phyloP scores from a whole-genome alignment of 2,113 vertebrate species.

The Clarias batrachus region DNA sequence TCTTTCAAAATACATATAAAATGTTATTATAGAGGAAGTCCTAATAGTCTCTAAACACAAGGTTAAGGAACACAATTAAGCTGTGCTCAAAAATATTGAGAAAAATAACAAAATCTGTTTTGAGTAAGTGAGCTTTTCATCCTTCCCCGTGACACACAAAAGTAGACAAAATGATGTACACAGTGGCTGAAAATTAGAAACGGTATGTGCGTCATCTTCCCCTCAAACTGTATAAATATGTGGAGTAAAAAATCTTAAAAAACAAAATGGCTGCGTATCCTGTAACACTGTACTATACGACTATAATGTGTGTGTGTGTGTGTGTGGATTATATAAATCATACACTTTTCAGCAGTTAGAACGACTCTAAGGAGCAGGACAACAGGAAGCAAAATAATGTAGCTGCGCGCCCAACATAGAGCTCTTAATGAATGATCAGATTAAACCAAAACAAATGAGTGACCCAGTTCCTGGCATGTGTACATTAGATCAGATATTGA shows the following conservation, averaged over 20 bases:
- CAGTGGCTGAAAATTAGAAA: background rate
- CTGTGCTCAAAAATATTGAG: background rate
- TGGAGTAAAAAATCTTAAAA: background rate
- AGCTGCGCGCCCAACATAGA: background rate
- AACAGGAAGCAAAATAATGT: constrained; percentile 5
- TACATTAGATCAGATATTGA: background rate
- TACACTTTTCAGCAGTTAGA: background rate
- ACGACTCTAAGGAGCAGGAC: background rate
- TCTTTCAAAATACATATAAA: background rate
- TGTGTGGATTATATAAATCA: background rate
- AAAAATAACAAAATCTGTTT: background rate
- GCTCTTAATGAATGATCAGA: background rate
- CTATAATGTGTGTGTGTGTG: background rate
- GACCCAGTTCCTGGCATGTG: background rate
- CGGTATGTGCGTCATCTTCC: background rate
- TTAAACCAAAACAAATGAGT: background rate
- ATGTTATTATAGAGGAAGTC: too few relatives aligned
- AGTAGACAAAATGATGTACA: background rate
- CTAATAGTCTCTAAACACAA: too few relatives aligned
- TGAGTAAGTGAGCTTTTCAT: background rate
- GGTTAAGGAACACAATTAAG: too few relatives aligned
- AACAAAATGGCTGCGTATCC: background rate
- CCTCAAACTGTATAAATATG: background rate
- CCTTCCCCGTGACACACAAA: background rate
- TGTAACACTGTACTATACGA: background rate